These are phyloP conservation scores for Clarias laeviceps DNA, from an alignment of 2,797 vertebrate species.

Conservation along the genomic window DNA sequence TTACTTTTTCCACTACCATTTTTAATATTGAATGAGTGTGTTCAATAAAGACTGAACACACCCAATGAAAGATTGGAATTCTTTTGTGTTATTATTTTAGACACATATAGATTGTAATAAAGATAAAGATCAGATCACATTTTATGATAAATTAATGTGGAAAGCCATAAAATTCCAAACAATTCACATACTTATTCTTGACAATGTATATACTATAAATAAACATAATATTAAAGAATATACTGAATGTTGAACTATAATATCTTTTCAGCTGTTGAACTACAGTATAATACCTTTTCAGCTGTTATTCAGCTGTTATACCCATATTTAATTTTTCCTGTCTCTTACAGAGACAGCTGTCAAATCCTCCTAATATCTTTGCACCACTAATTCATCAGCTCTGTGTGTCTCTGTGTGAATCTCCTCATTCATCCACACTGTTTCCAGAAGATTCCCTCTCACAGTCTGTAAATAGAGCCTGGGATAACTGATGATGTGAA, in stretches of 20 bases:
- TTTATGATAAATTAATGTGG: no score
- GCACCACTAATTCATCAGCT: conserved; percentile 73
- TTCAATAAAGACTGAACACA: no score
- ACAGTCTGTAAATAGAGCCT: conserved; percentile 62
- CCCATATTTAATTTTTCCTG: neutral
- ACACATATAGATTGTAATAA: no score
- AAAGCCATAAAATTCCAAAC: no score
- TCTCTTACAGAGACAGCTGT: neutral
- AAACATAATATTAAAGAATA: neutral
- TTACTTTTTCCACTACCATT: no score
- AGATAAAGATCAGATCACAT: no score
- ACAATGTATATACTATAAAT: no score
- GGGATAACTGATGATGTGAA: conserved; percentile 18
- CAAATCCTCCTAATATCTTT: conserved; percentile 61
- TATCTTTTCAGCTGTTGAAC: neutral
- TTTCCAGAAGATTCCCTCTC: conserved; percentile 71
- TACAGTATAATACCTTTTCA: neutral
- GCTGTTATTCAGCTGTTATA: neutral
- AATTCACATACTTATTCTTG: no score
- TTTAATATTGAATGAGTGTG: no score
- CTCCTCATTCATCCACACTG: conserved; percentile 68
- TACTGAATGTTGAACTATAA: neutral
- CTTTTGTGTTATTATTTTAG: no score
- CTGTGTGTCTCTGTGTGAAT: conserved; percentile 55
- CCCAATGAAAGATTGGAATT: no score